Conservation (phyloP, 2,797 vertebrate genomes). For the Hephaestus fuliginosus region DNA sequence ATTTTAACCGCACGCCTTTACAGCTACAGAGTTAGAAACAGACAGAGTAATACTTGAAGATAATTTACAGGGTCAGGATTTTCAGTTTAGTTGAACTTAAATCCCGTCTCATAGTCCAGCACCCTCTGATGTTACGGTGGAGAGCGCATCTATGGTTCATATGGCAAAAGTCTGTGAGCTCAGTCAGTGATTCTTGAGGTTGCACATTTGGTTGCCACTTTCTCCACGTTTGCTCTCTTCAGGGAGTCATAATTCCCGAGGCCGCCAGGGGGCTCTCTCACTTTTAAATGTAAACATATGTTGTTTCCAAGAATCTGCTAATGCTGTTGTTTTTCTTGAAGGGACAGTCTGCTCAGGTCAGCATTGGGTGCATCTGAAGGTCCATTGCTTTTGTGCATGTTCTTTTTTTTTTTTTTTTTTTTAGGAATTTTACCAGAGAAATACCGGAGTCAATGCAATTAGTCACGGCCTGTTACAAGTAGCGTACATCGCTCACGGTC, state of each 20-base stretch:
- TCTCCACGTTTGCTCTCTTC: neutral
- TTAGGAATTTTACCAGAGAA: too few species aligned
- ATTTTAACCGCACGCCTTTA: too few species aligned
- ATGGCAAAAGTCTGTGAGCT: too few species aligned
- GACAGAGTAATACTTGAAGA: neutral
- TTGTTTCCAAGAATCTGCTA: neutral
- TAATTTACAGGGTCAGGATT: neutral
- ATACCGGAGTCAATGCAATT: neutral
- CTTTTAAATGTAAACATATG: neutral
- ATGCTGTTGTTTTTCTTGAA: neutral
- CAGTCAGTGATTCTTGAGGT: neutral
- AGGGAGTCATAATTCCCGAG: neutral
- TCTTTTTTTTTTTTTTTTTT: neutral
- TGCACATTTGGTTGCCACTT: neutral
- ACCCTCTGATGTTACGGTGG: neutral
- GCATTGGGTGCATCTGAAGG: neutral
- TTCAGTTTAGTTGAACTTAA: neutral
- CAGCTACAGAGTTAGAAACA: too few species aligned
- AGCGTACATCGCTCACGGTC: neutral
- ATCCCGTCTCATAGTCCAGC: neutral
- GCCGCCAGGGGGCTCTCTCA: neutral
- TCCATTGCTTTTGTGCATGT: too few species aligned
- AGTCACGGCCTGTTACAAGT: neutral
- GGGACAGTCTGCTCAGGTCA: neutral
- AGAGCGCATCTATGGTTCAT: neutral